Base-by-base conservation (phyloP, 2,797 vertebrate genomes). In the Poeciliopsis paucimaculata region DNA sequence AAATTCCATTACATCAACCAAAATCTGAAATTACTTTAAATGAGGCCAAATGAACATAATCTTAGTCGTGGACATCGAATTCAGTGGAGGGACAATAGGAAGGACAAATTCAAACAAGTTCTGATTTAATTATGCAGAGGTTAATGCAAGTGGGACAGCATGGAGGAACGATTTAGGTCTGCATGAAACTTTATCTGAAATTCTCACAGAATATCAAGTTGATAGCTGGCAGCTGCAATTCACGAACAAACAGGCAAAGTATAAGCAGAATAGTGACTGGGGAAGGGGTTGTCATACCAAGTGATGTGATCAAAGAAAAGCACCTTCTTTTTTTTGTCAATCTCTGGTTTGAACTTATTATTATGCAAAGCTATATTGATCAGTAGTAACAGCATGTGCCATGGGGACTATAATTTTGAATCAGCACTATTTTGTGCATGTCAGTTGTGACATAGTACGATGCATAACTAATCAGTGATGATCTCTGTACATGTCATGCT, bases 41-140 rank as follows among this genome's bases (percentile, higher is more conserved):
- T 47, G 2, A 64, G 41, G 1, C 11, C 26, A 79, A 53, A 75
- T 60, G 12, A 81, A 28, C 2, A 45, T 11, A 36, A 18, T 49
- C 46, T 28, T 43, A 49, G 46, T 8, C 34, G 64, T 45, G 15
- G 11, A 31, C 57, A 36, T 68, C 18, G 23, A 26, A 49, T 31
- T 72, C n/a, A 71, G 71, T 43, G 26, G 12, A 73, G 12, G 45
- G 36, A 64, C 39, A 49, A 31, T 26, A 31, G 31, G 13, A 72
- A 74, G 6, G 20, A 71, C 47, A 73, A n/a, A 16, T 74, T 68
- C n/a, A 76, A 51, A 70, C 18, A 23, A 73, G 57, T 47, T 71
- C 20, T 62, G 49, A 45, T 64, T 51, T 64, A 75, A 73, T 72
- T 9, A 78, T 68, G 73, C 23, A 78, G 68, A 76, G 73, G 66